phyloP scores from a whole-genome alignment of 2,888 invertebrate species.

The Pecten maximus region DNA sequence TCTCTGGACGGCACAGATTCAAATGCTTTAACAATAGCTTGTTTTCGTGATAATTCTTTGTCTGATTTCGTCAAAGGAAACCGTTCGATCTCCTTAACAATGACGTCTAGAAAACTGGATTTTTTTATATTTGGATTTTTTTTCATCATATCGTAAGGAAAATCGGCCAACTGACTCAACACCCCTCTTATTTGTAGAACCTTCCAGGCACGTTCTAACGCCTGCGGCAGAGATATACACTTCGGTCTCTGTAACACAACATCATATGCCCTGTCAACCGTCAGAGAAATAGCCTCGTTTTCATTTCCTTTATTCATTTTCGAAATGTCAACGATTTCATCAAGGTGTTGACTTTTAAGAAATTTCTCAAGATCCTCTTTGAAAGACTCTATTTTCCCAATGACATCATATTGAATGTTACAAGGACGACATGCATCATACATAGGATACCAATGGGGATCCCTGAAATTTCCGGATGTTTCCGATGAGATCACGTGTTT shows the following conservation, averaged over 20 bases:
- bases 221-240: constrained; percentile 50
- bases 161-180: constrained; percentile 41
- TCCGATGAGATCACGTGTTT: constrained; percentile 55
- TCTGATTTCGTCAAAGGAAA: constrained; percentile 37
- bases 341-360: constrained; percentile 10
- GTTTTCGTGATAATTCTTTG: not conserved
- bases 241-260: not conserved
- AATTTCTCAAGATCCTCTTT: constrained; percentile 47
- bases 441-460: constrained; percentile 59
- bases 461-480: constrained; percentile 38
- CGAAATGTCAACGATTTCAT: constrained; percentile 33
- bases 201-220: constrained; percentile 53
- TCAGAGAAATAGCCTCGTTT: constrained; percentile 39
- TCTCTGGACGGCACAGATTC: not conserved
- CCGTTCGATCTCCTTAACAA: constrained; percentile 37
- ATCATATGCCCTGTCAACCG: not conserved
- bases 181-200: constrained; percentile 55
- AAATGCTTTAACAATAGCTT: not conserved
- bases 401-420: constrained; percentile 51
- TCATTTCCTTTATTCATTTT: constrained; percentile 38
- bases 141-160: not conserved
- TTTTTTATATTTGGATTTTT: constrained; percentile 22
- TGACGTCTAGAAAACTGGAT: constrained; percentile 21
- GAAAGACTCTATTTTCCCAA: constrained; percentile 61
- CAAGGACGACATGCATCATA: constrained; percentile 58